Conservation (phyloP, 2,113 vertebrate species). For the Siniperca chuatsi region DNA sequence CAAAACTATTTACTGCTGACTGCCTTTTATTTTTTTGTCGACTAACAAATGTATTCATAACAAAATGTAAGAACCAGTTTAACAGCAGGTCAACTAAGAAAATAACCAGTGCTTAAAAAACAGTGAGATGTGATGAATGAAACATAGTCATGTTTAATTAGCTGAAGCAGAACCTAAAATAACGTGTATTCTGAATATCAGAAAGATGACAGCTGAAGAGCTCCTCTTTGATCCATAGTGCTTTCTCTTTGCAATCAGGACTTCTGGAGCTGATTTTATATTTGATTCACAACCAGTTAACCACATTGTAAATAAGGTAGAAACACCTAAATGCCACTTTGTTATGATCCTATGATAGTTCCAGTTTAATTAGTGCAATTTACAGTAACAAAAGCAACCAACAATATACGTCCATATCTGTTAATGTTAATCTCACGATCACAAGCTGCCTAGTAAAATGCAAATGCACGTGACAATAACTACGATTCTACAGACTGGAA, state of each 20-base stretch:
- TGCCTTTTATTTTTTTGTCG: constrained; percentile 28
- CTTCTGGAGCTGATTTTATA: not conserved
- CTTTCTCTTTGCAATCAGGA: not conserved
- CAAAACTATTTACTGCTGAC: constrained; percentile 24
- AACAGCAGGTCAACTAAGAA: constrained; percentile 15
- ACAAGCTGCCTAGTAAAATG: not conserved
- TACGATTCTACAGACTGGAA: not conserved
- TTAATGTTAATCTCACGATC: not conserved
- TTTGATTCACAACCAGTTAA: not conserved
- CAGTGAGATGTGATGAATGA: not conserved
- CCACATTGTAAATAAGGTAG: not conserved
- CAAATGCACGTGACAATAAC: not conserved
- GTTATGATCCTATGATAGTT: not conserved
- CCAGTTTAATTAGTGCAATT: not conserved
- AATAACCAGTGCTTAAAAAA: constrained; percentile 1
- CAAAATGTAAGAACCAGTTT: not conserved
- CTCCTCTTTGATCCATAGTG: not conserved
- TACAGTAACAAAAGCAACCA: not conserved
- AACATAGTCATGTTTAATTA: not conserved
- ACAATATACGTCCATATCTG: not conserved
- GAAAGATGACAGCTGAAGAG: not conserved
- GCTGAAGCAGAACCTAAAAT: not conserved
- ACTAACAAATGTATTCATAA: constrained; percentile 12
- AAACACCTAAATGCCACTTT: not conserved
- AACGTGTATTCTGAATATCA: not conserved